These are phyloP conservation scores for Flexamia atlantica DNA, from an alignment of 2,888 invertebrate species.

Conservation along the genomic window DNA sequence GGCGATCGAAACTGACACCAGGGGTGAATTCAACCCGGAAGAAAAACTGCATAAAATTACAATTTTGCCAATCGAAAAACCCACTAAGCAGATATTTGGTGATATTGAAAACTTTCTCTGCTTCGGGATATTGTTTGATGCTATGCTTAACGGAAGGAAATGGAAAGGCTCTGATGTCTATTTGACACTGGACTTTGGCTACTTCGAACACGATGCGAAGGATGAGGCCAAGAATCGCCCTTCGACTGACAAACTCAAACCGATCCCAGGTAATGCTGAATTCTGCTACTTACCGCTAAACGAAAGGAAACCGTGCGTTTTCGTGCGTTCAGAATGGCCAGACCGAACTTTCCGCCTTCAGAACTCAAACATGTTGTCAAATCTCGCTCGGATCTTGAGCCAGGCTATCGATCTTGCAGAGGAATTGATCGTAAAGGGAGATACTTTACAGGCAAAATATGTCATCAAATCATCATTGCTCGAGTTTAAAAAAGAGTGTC, in stretches of 20 bases:
- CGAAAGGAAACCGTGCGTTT: conserved; percentile 22
- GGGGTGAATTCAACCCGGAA: not conserved
- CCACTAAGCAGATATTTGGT: not conserved
- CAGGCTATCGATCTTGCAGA: not conserved
- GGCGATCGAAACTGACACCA: conserved; percentile 16
- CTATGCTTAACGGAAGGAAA: not conserved
- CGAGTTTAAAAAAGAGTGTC: conserved; percentile 2
- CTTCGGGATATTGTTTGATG: conserved; percentile 5
- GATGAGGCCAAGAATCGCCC: not conserved
- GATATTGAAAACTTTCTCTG: conserved; percentile 10
- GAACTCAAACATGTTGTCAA: conserved; percentile 44
- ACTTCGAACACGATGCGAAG: not conserved
- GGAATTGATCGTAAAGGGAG: not conserved
- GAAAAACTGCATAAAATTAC: not conserved
- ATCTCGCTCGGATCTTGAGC: not conserved
- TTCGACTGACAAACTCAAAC: not conserved
- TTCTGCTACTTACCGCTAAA: conserved; percentile 1
- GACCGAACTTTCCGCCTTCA: not conserved
- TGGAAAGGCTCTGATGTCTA: not conserved
- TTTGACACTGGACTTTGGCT: conserved; percentile 2
- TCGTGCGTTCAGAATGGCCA: conserved; percentile 24
- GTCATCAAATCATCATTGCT: not conserved
- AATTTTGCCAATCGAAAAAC: not conserved
- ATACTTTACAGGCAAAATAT: not conserved
- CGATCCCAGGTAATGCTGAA: conserved; percentile 1